Conservation (phyloP, 2,797 vertebrate species). For the Spinus pinus region DNA sequence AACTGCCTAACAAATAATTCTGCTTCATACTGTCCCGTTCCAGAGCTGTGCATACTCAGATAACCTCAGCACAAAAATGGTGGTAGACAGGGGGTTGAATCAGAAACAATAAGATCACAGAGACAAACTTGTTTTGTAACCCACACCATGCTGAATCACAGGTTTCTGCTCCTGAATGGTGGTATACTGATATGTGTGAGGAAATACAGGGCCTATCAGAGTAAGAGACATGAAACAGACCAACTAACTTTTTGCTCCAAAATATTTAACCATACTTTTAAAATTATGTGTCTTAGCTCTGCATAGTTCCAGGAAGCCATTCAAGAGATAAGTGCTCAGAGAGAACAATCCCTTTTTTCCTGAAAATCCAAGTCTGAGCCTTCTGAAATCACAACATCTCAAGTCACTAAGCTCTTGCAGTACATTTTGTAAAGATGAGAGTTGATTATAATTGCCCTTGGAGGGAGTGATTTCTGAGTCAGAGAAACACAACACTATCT, state of each 20-base stretch:
- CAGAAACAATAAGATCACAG: not conserved
- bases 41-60: not conserved
- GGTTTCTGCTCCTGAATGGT: not conserved
- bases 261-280: not conserved
- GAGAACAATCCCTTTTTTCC: not conserved
- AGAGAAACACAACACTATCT: not conserved
- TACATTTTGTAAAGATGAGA: conserved; percentile 14
- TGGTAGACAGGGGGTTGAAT: not conserved
- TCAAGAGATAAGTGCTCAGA: not conserved
- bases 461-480: conserved; percentile 24
- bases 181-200: not conserved
- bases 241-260: not conserved
- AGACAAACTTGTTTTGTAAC: not conserved
- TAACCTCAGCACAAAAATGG: not conserved
- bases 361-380: not conserved
- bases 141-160: not conserved
- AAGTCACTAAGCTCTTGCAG: not conserved
- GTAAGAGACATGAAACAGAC: not conserved
- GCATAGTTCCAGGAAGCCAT: not conserved
- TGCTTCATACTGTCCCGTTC: not conserved
- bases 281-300: not conserved
- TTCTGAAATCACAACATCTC: not conserved
- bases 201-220: not conserved
- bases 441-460: conserved; percentile 29
- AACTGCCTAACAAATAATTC: not conserved